Conservation (phyloP, 2,797 vertebrate species). For the Loris lydekkerianus region DNA sequence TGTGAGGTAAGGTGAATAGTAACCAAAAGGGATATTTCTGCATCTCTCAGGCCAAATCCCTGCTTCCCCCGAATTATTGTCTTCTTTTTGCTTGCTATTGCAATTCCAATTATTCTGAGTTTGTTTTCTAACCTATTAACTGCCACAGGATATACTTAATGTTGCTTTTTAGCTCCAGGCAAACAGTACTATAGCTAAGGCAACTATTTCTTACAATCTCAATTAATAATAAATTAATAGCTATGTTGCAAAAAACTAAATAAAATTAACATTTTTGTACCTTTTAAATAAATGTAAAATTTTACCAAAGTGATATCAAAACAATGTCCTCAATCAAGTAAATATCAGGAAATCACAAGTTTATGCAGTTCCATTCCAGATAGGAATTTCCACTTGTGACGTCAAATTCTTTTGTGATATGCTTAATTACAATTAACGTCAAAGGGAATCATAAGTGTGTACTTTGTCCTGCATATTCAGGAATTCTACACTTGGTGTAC, state of each 20-base stretch:
- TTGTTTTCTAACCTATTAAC: slow-evolving; percentile 85
- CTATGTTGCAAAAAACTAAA: slow-evolving; percentile 72
- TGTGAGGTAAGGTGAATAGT: slow-evolving; percentile 92
- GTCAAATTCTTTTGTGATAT: slow-evolving; percentile 36
- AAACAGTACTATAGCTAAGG: slow-evolving; percentile 55
- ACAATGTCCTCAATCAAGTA: slow-evolving; percentile 33
- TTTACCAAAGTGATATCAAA: slow-evolving; percentile 46
- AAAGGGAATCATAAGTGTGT: not conserved
- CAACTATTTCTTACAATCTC: slow-evolving; percentile 64
- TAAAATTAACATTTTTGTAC: slow-evolving; percentile 47
- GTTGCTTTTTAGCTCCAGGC: slow-evolving; percentile 82
- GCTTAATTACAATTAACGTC: slow-evolving; percentile 22
- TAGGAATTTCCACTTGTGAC: slow-evolving; percentile 1
- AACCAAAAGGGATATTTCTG: slow-evolving; percentile 87
- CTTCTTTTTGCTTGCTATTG: slow-evolving; percentile 85
- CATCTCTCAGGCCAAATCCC: slow-evolving; percentile 80
- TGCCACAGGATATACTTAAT: slow-evolving; percentile 80
- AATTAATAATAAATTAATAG: slow-evolving; percentile 81
- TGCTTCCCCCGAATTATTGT: slow-evolving; percentile 85
- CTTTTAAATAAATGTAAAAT: slow-evolving; percentile 57
- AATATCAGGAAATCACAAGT: slow-evolving; percentile 63
- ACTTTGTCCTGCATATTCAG: not conserved
- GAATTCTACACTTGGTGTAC: not conserved
- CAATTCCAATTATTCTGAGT: slow-evolving; percentile 82
- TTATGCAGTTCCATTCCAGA: slow-evolving; percentile 32